These are phyloP conservation scores for Ateles fusciceps DNA, from an alignment of 2,797 vertebrate species.

Conservation along the genomic window DNA sequence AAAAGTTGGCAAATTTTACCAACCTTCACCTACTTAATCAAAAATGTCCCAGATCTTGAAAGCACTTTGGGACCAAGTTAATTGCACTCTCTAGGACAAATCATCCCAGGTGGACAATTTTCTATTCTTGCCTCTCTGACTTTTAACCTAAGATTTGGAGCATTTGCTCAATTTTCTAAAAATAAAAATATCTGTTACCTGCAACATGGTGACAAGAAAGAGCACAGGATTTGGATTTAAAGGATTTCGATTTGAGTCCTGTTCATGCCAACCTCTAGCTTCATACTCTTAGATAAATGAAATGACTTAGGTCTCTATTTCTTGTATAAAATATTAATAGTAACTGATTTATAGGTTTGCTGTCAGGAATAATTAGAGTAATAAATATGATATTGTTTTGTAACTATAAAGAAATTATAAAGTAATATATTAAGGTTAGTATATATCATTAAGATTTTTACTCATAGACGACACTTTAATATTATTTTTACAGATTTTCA, in stretches of 20 bases:
- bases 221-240: not conserved
- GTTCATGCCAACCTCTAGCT: not conserved
- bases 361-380: not conserved
- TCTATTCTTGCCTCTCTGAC: slow-evolving; percentile 68
- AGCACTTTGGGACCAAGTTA: slow-evolving; percentile 59
- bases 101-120: slow-evolving; percentile 38
- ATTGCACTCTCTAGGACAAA: slow-evolving; percentile 67
- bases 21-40: slow-evolving; percentile 75
- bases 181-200: slow-evolving; percentile 60
- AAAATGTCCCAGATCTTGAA: slow-evolving; percentile 75
- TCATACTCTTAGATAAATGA: not conserved
- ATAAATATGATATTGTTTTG: not conserved
- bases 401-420: not conserved
- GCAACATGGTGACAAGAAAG: slow-evolving; percentile 42
- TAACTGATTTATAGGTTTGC: not conserved
- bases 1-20: slow-evolving; percentile 67
- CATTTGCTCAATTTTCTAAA: slow-evolving; percentile 59
- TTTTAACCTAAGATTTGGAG: slow-evolving; percentile 61
- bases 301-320: not conserved
- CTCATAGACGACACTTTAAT: not conserved
- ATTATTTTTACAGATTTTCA: not conserved
- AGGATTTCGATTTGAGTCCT: not conserved
- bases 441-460: not conserved
- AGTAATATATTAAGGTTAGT: not conserved
- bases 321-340: not conserved